Evolutionary conservation across 92 coral and sea anemone species (phyloP), one percentile per base, ranked within the genome.

Genomic region (Siderastrea siderea): DNA sequence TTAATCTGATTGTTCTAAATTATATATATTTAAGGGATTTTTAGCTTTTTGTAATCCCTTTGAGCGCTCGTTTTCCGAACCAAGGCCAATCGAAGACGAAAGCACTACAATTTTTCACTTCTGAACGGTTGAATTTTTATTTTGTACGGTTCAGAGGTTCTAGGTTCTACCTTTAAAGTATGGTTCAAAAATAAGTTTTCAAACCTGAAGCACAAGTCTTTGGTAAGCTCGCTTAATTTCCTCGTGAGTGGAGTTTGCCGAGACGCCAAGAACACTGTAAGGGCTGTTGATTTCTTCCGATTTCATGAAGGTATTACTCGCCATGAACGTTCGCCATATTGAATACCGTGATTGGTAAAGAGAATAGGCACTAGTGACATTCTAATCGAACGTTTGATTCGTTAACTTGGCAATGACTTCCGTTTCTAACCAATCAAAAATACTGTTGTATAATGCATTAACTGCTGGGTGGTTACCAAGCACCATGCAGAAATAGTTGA

Each of bases 221-320:
- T 96, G 99, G 65, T 97, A 97, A 68, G 87, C 88, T 81, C 90
- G 85, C 81, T 92, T 97, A 12, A 97, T 92, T 88, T 96, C 98
- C 52, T 84, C 95, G 49, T 86, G 89, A 53, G 88, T 74, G 45
- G 98, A 94, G 68, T 78, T 79, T 54, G 88, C 64, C 45, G 90
- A 77, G 50, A 97, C 95, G 46, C 98, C 99, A 68, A 97, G 93
- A 19, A 92, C 92, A 64, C 89, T 87, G 84, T 97, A 97, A 15
- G 89, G 88, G 68, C 82, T 92, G 26, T 62, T 60, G 46, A 58
- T n/a, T 64, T 66, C 78, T 43, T 71, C 59, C 71, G 55, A 44
- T 66, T 78, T 84, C 81, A 64, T 46, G 17, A 54, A 59, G 11
- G 59, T 7, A 61, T n/a, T 6, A n/a, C 47, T 44, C 50, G 38